These are phyloP conservation scores for Parapsyche elsis DNA, from an alignment of 1,140 invertebrate genomes.

Conservation along the genomic window DNA sequence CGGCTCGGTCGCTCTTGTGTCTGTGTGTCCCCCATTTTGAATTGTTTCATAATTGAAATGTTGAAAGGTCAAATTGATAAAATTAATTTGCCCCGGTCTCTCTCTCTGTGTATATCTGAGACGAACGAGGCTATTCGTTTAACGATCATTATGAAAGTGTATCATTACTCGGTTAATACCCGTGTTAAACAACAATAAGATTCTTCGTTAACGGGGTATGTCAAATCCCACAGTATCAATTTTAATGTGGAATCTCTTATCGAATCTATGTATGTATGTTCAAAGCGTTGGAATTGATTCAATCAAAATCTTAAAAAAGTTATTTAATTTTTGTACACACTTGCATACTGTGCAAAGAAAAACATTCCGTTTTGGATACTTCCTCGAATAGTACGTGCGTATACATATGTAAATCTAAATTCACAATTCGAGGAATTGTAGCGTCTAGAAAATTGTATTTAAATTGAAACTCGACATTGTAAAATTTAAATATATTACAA, in stretches of 20 bases:
- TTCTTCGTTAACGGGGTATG: not conserved
- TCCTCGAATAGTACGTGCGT: not conserved
- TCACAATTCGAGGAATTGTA: not conserved
- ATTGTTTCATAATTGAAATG: slow-evolving; percentile 48
- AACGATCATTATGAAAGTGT: not conserved
- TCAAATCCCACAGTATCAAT: too few species aligned
- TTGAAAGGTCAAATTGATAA: slow-evolving; percentile 48
- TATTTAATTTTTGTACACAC: too few species aligned
- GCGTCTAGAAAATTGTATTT: not conserved
- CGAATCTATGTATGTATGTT: too few species aligned
- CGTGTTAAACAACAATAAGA: not conserved
- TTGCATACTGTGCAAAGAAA: too few species aligned
- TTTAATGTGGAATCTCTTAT: too few species aligned
- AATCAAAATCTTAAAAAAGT: too few species aligned
- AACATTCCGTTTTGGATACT: too few species aligned
- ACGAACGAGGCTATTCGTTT: slow-evolving; percentile 27
- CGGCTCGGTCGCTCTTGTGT: not conserved
- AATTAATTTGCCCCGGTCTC: slow-evolving; percentile 35
- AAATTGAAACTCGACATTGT: not conserved
- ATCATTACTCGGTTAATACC: not conserved
- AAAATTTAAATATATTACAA: not conserved
- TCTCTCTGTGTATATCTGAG: not conserved
- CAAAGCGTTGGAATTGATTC: too few species aligned
- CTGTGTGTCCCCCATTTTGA: slow-evolving; percentile 18
- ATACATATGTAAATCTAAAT: not conserved